A percentile compares a stretch with the other conserved stretches of the same genome.
These are phyloP conservation scores for Ectobius pallidus DNA, from an alignment of 2,888 invertebrate species.

Conservation along the genomic window DNA sequence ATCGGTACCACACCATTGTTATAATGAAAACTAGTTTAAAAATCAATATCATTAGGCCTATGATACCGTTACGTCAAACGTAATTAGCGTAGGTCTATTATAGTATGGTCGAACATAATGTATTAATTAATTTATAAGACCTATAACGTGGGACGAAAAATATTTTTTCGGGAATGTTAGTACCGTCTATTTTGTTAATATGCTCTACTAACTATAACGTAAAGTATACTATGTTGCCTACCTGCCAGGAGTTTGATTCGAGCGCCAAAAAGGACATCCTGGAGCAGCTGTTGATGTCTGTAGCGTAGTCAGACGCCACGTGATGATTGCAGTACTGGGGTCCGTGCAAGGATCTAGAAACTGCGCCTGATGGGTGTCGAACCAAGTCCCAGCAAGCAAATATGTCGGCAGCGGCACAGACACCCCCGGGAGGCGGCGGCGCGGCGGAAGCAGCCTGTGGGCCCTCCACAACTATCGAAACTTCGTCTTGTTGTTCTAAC, in stretches of 20 bases:
- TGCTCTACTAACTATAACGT: too few relatives aligned
- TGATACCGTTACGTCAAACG: too few relatives aligned
- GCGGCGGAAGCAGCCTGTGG: slow-evolving; percentile 11
- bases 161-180: too few relatives aligned
- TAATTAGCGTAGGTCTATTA: too few relatives aligned
- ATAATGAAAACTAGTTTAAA: too few relatives aligned
- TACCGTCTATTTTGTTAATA: too few relatives aligned
- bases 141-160: too few relatives aligned
- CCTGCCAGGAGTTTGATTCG: slow-evolving; percentile 45
- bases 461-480: slow-evolving; percentile 22
- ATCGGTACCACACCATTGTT: too few relatives aligned
- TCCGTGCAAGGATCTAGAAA: not conserved
- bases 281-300: slow-evolving; percentile 17
- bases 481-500: too few relatives aligned
- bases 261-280: slow-evolving; percentile 44
- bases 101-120: too few relatives aligned
- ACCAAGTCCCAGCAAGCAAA: slow-evolving; percentile 33
- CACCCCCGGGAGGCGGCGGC: slow-evolving; percentile 23
- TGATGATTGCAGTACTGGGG: slow-evolving; percentile 19
- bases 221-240: slow-evolving; percentile 10
- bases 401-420: slow-evolving; percentile 23
- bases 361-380: slow-evolving; percentile 28
- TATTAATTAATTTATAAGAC: too few relatives aligned
- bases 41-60: too few relatives aligned
- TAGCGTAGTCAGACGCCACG: not conserved